Evolutionary conservation across 23 tunicate species (phyloP).

Genomic region (Styela plicata): DNA sequence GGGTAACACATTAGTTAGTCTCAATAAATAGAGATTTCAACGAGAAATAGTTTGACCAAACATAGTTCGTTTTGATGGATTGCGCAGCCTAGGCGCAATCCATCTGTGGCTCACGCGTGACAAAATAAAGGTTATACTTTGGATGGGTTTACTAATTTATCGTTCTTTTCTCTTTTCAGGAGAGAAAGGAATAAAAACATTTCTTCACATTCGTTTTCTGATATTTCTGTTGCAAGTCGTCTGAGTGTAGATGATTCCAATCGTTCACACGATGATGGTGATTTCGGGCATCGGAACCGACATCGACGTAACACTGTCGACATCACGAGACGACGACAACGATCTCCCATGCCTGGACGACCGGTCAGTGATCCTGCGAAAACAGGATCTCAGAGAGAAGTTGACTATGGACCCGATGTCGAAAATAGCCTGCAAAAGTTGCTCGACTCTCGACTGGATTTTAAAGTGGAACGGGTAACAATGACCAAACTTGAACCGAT

Average conservation of each 20-base stretch:
- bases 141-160: no score
- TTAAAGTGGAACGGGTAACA: constrained; percentile 2
- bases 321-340: background rate
- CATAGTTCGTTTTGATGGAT: background rate
- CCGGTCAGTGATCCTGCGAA: background rate
- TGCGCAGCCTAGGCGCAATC: no score
- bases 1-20: no score
- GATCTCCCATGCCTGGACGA: background rate
- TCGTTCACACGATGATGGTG: background rate
- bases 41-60: background rate
- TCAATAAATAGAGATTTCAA: no score
- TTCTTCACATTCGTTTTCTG: constrained; percentile 4
- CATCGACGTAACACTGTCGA: background rate
- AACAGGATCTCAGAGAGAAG: background rate
- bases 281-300: background rate
- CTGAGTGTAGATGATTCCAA: background rate
- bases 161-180: constrained; percentile 1
- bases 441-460: background rate
- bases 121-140: no score
- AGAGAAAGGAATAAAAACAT: constrained; percentile 10
- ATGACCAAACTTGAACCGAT: constrained; percentile 7
- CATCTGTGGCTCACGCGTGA: no score
- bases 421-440: background rate
- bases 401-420: background rate
- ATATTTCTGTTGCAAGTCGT: background rate